A percentile compares a stretch with the other conserved stretches of the same genome.
phyloP scores from a whole-genome alignment of 2,888 invertebrate species.

The Lagria hirta region DNA sequence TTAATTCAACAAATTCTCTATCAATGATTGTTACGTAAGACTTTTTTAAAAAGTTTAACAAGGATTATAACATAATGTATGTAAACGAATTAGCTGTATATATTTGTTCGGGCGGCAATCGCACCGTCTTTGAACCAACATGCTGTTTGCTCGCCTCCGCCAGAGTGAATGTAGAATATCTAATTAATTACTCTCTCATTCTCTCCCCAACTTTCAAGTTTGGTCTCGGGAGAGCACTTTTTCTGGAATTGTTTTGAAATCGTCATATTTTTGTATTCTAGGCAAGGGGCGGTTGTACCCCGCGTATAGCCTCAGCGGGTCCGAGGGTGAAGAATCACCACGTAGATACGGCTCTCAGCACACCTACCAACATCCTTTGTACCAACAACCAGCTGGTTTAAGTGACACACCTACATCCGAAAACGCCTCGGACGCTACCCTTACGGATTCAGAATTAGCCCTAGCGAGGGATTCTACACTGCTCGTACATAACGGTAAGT shows the following conservation, averaged over 20 bases:
- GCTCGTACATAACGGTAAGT: slow-evolving; percentile 81
- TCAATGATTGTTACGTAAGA: no score
- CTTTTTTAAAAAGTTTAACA: slow-evolving; percentile 15
- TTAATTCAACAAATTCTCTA: no score
- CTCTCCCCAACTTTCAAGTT: slow-evolving; percentile 20
- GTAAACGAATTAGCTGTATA: slow-evolving; percentile 18
- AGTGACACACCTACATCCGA: slow-evolving; percentile 81
- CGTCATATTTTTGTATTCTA: slow-evolving; percentile 49
- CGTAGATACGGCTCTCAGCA: slow-evolving; percentile 60
- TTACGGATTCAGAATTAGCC: slow-evolving; percentile 81
- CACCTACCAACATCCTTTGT: slow-evolving; percentile 58
- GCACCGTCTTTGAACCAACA: slow-evolving; percentile 16
- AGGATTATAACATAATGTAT: slow-evolving; percentile 9
- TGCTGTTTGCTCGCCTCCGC: slow-evolving; percentile 32
- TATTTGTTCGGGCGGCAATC: slow-evolving; percentile 18
- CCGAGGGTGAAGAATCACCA: slow-evolving; percentile 69
- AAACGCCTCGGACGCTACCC: slow-evolving; percentile 82
- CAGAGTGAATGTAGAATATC: slow-evolving; percentile 34
- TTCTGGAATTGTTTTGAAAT: slow-evolving; percentile 22
- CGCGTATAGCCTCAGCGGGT: slow-evolving; percentile 75
- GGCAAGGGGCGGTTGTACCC: slow-evolving; percentile 82
- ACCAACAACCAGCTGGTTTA: slow-evolving; percentile 59
- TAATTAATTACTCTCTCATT: slow-evolving; percentile 37
- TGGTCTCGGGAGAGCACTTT: slow-evolving; percentile 18
- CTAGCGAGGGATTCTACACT: slow-evolving; percentile 79